phyloP scores from a whole-genome alignment of 2,888 invertebrate genomes.

The Dinocampus coccinellae region DNA sequence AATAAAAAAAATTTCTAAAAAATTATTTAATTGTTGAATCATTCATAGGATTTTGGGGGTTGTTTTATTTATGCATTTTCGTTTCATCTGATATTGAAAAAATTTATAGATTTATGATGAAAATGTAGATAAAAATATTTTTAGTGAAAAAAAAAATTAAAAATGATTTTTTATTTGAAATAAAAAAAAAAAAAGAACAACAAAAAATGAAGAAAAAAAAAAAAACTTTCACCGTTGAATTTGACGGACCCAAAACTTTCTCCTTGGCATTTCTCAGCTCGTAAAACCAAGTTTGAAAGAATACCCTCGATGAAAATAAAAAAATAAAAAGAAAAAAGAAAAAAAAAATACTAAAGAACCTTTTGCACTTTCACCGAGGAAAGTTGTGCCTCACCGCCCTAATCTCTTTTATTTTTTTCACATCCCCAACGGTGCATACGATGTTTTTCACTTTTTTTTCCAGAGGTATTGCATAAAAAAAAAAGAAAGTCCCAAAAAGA shows the following conservation, averaged over 20 bases:
- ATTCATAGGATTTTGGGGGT: no score
- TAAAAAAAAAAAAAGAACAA: no score
- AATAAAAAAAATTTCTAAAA: no score
- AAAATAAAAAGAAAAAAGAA: neutral
- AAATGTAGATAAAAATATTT: neutral
- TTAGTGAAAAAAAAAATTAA: neutral
- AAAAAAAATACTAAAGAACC: slow-evolving; percentile 4
- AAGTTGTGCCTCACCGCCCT: neutral
- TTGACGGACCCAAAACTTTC: slow-evolving; percentile 31
- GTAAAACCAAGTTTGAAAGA: slow-evolving; percentile 5
- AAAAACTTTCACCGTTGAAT: slow-evolving; percentile 11
- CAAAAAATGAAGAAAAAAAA: no score
- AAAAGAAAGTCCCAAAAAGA: slow-evolving; percentile 14
- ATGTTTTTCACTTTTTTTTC: neutral
- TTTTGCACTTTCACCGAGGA: slow-evolving; percentile 6
- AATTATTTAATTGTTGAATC: no score
- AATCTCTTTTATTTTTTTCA: slow-evolving; percentile 8
- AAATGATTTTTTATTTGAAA: neutral
- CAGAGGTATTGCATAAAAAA: slow-evolving; percentile 1
- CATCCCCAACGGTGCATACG: neutral
- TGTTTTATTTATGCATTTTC: no score
- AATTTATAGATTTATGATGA: neutral
- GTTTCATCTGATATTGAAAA: no score
- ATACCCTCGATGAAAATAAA: slow-evolving; percentile 27
- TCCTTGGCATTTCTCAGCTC: neutral